Conservation (phyloP, 2,113 vertebrate genomes). For the Scopus umbretta region DNA sequence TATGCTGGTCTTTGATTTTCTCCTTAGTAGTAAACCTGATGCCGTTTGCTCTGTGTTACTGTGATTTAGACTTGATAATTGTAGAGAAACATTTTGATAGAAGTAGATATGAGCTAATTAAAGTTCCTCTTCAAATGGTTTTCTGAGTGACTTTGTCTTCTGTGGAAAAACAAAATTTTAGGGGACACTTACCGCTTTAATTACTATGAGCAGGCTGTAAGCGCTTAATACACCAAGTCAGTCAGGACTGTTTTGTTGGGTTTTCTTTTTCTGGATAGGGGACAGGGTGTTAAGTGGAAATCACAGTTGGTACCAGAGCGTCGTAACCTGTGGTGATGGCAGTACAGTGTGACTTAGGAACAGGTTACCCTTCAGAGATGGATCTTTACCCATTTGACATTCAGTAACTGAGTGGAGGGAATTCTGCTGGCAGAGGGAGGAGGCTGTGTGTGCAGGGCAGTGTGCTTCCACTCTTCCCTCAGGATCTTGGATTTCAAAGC, state of each 20-base stretch:
- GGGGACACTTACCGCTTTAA: background rate
- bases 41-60: background rate
- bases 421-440: background rate
- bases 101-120: background rate
- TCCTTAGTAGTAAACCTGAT: too few relatives aligned
- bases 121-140: background rate
- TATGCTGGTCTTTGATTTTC: too few relatives aligned
- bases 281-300: background rate
- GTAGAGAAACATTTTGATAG: background rate
- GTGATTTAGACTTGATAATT: background rate
- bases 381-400: fast-evolving
- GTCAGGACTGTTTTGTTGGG: background rate
- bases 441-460: background rate
- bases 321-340: background rate
- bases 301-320: background rate
- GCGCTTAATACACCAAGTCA: background rate
- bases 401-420: background rate
- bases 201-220: background rate
- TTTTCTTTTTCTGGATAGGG: background rate
- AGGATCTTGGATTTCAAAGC: background rate
- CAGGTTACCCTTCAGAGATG: background rate
- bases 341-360: background rate
- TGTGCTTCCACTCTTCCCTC: background rate
- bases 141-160: background rate
- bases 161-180: background rate